Evolutionary conservation across 2,113 vertebrate genomes (phyloP), one percentile per base, ranked within the genome.

Genomic region (Forbesichthys papilliferus): DNA sequence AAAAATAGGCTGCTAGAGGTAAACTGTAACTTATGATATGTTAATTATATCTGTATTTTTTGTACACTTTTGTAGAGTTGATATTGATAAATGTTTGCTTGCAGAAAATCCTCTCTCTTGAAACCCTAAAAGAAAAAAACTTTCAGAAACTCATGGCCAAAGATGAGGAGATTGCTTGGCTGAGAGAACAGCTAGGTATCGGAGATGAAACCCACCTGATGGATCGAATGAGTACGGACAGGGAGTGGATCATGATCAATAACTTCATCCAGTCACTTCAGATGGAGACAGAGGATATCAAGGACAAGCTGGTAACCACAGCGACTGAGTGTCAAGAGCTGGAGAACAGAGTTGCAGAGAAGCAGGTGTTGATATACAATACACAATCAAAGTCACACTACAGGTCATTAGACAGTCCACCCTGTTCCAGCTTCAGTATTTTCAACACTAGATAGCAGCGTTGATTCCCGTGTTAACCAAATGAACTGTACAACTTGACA

Each of bases 31-130:
- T 8, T 16, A 36, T 34, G 10, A 67, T 11, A 13, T n/a, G 52
- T 14, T 3, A 42, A 42, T 42, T 42, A 6, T 42, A 42, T 42
- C 36, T 8, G 36, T 42, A 42, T 42, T 42, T 42, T 42, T 42
- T 42, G 7, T 5, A 42, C 7, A 1, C 7, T 7, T 42, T 34
- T 20, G 10, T 9, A 8, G 20, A 58, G 10, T 58, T 20, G 11
- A 12, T 58, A 52, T 14, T 52, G 9, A 9, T 52, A 27, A 27
- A 3, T 71, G 16, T 75, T 68, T 11, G 42, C 34, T 71, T 6
- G 7, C 89, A 96, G 95, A 95, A 87, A 92, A 93, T 96, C 71
- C 79, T 91, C 78, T 82, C 75, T 8, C 88, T 95, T 69, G 90
- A 94, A 90, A 93, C 89, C 11, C 78, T 87, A 47, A 89, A 75